phyloP scores from a whole-genome alignment of 2,113 vertebrate genomes.

The Brienomyrus brachyistius region DNA sequence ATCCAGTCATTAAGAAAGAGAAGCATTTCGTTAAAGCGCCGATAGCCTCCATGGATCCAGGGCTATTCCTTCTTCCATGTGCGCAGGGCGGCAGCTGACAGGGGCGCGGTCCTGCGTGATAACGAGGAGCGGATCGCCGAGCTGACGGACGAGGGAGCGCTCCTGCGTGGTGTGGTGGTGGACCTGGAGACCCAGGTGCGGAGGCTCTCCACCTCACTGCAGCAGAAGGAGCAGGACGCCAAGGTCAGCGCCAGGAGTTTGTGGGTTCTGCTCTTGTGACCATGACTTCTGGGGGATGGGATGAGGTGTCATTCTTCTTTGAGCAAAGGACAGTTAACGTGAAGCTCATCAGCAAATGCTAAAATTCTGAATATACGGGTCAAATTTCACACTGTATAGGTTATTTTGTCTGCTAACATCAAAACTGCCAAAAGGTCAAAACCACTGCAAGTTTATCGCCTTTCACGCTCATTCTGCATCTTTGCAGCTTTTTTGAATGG shows the following conservation, averaged over 20 bases:
- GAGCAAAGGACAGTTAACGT: background rate
- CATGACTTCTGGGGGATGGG: background rate
- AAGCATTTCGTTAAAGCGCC: background rate
- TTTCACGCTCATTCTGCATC: background rate
- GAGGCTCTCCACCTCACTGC: slow-evolving; percentile 53
- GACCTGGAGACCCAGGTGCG: slow-evolving; percentile 62
- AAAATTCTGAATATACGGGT: background rate
- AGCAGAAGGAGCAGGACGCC: slow-evolving; percentile 51
- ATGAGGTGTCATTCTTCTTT: background rate
- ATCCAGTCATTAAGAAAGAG: background rate
- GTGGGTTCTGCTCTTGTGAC: background rate
- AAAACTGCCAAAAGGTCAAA: background rate
- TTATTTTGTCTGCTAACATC: background rate
- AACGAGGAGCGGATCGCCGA: slow-evolving; percentile 62
- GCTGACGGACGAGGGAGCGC: slow-evolving; percentile 63
- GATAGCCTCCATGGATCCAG: background rate
- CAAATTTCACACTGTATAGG: background rate
- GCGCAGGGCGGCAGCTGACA: slow-evolving; percentile 70
- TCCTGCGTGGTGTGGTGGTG: slow-evolving; percentile 54
- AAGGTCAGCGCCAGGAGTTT: slow-evolving; percentile 54
- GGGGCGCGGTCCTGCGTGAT: slow-evolving; percentile 61
- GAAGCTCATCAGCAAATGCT: background rate
- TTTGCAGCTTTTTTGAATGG: background rate
- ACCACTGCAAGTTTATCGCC: background rate
- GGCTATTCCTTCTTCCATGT: background rate